Evolutionary conservation across 2,797 vertebrate species (phyloP).

Genomic region (Hyperoplus lanceolatus): DNA sequence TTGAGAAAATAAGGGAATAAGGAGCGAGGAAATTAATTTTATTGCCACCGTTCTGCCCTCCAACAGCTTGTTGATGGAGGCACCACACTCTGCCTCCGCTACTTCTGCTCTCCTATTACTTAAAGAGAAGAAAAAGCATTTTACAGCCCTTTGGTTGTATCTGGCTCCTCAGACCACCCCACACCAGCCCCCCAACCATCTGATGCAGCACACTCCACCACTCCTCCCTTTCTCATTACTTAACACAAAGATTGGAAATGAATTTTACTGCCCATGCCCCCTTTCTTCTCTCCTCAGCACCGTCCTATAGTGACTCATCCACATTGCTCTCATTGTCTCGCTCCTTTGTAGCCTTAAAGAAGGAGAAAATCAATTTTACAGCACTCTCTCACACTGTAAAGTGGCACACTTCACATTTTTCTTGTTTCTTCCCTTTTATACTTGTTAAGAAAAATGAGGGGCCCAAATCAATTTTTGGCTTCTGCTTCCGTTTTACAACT

Average conservation of each 20-base stretch:
- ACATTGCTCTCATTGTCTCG: constrained; percentile 67
- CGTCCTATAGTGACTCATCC: constrained; percentile 59
- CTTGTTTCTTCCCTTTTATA: constrained; percentile 56
- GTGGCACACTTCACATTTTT: constrained; percentile 65
- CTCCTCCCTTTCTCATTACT: constrained; percentile 74
- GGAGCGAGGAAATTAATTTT: constrained; percentile 73
- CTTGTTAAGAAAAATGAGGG: constrained; percentile 42
- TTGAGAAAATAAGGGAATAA: constrained; percentile 60
- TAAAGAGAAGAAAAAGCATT: constrained; percentile 70
- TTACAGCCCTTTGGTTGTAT: constrained; percentile 70
- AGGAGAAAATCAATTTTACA: constrained; percentile 85
- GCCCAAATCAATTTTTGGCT: constrained; percentile 76
- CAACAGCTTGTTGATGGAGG: constrained; percentile 69
- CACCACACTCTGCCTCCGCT: constrained; percentile 42
- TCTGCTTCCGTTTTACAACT: constrained; percentile 67
- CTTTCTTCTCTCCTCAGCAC: constrained; percentile 62
- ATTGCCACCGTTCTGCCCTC: constrained; percentile 65
- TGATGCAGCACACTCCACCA: constrained; percentile 58
- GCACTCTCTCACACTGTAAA: constrained; percentile 68
- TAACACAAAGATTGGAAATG: constrained; percentile 76
- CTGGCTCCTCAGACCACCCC: constrained; percentile 43
- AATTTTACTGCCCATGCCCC: constrained; percentile 73
- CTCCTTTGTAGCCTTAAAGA: constrained; percentile 70
- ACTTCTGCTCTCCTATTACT: constrained; percentile 68
- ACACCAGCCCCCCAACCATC: constrained; percentile 12